A percentile compares a stretch with the other conserved stretches of the same genome.
phyloP scores from a whole-genome alignment of 1,140 invertebrate genomes.

The Gerris buenoi region DNA sequence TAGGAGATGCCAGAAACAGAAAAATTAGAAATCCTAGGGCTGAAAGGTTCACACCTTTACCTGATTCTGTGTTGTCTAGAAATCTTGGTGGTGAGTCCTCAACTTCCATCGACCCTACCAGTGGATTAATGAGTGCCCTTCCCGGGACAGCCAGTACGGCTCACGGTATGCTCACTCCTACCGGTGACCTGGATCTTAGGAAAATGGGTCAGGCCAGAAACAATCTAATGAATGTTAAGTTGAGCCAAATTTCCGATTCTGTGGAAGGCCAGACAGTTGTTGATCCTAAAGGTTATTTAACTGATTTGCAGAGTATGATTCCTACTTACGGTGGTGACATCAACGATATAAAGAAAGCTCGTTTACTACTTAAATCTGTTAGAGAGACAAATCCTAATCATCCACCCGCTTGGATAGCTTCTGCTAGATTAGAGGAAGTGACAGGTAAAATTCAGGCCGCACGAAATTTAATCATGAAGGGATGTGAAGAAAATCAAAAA shows the following conservation, averaged over 20 bases:
- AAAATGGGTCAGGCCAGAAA: constrained; percentile 99
- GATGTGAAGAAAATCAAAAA: constrained; percentile 84
- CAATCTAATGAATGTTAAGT: constrained; percentile 97
- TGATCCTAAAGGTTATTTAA: constrained; percentile 97
- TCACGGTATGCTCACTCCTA: constrained; percentile 49
- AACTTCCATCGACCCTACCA: constrained; percentile 68
- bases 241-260: constrained; percentile 96
- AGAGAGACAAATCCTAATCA: constrained; percentile 98
- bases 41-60: constrained; percentile 93
- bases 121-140: constrained; percentile 68
- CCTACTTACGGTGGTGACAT: constrained; percentile 96
- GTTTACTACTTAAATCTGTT: constrained; percentile 90
- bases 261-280: constrained; percentile 98
- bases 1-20: constrained; percentile 95
- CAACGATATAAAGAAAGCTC: constrained; percentile 93
- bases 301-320: constrained; percentile 97
- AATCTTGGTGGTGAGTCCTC: constrained; percentile 72
- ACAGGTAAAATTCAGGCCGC: constrained; percentile 97
- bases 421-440: constrained; percentile 94
- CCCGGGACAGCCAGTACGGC: constrained; percentile 49
- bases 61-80: constrained; percentile 87
- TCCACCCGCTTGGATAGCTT: constrained; percentile 98
- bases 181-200: constrained; percentile 87
- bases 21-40: constrained; percentile 87
- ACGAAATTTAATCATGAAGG: constrained; percentile 94